Evolutionary conservation across 2,113 vertebrate genomes (phyloP).

Genomic region (Takifugu flavidus): DNA sequence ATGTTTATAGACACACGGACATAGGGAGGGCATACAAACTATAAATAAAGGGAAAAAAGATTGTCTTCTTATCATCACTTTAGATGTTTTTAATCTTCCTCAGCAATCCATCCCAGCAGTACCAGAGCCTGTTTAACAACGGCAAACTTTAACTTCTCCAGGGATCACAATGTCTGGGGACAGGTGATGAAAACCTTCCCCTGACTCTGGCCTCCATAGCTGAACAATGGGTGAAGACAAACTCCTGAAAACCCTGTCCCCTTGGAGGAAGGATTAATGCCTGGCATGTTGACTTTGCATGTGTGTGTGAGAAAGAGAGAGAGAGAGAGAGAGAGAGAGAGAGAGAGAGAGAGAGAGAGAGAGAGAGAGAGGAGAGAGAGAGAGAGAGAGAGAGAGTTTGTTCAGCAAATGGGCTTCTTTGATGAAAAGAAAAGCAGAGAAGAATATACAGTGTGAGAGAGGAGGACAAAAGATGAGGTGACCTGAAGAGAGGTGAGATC

Average conservation of each 20-base stretch:
- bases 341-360: conserved; percentile 5
- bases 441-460: conserved; percentile 45
- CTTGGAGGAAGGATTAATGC: conserved; percentile 44
- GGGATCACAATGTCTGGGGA: conserved; percentile 51
- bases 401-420: conserved; percentile 47
- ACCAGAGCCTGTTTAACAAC: conserved; percentile 26
- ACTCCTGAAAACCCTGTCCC: conserved; percentile 43
- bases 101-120: conserved; percentile 27
- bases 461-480: conserved; percentile 65
- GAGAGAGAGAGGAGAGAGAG: background rate
- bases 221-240: conserved; percentile 56
- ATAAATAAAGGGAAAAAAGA: too few relatives aligned
- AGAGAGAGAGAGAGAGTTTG: background rate
- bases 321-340: conserved; percentile 9
- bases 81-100: conserved; percentile 41
- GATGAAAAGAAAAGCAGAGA: conserved; percentile 54
- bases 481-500: conserved; percentile 69
- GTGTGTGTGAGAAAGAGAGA: conserved; percentile 29
- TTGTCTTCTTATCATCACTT: too few relatives aligned
- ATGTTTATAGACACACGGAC: too few relatives aligned
- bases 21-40: too few relatives aligned
- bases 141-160: conserved; percentile 30
- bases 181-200: conserved; percentile 50
- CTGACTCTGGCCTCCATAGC: conserved; percentile 46
- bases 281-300: conserved; percentile 51